phyloP scores from a whole-genome alignment of 2,113 vertebrate species.

The Callaeas wilsoni region DNA sequence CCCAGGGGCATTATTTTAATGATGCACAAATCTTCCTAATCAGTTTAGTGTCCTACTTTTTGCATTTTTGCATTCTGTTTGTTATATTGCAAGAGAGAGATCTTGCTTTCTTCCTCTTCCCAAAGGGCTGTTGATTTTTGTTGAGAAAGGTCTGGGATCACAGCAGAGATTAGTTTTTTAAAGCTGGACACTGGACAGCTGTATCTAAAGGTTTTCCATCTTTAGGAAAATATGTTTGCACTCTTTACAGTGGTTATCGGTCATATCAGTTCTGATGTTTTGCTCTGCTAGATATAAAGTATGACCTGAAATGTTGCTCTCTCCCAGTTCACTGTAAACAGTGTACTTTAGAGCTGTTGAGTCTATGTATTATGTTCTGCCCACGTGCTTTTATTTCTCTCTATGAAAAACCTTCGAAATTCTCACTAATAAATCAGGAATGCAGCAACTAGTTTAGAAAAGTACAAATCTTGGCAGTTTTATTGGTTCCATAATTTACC shows the following conservation, averaged over 20 bases:
- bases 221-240: slow-evolving; percentile 41
- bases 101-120: background rate
- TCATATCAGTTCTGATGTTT: slow-evolving; percentile 61
- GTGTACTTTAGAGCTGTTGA: slow-evolving; percentile 69
- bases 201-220: slow-evolving; percentile 27
- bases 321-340: slow-evolving; percentile 67
- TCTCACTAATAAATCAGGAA: slow-evolving; percentile 72
- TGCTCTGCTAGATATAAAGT: slow-evolving; percentile 49
- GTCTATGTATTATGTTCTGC: slow-evolving; percentile 62
- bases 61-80: background rate
- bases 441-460: slow-evolving; percentile 64
- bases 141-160: background rate
- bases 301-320: slow-evolving; percentile 53
- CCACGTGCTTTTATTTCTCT: slow-evolving; percentile 72
- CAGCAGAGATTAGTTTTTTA: background rate
- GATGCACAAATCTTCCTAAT: background rate
- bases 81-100: background rate
- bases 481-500: slow-evolving; percentile 69
- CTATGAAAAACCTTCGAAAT: slow-evolving; percentile 60
- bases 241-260: slow-evolving; percentile 57
- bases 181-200: slow-evolving; percentile 8
- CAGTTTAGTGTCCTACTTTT: background rate
- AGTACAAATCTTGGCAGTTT: slow-evolving; percentile 58
- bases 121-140: background rate
- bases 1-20: background rate